Evolutionary conservation across 2,113 vertebrate species (phyloP).

Genomic region (Glaucomys volans): DNA sequence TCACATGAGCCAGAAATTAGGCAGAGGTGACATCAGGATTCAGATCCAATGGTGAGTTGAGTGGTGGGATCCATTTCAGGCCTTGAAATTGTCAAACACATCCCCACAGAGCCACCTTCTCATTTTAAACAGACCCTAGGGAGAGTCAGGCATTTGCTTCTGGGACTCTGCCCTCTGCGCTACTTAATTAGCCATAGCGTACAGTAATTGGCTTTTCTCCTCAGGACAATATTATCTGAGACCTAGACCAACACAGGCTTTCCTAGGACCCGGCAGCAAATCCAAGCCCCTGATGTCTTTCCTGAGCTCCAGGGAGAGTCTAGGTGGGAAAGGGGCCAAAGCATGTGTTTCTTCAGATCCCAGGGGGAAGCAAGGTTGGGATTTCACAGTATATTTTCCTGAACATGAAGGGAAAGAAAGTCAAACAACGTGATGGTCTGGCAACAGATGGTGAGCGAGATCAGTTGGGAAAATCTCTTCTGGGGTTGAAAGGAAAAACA

Average conservation of each 20-base stretch:
- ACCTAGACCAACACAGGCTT: neutral
- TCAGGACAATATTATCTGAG: neutral
- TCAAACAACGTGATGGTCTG: conserved; percentile 14
- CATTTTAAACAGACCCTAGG: neutral
- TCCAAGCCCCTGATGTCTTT: neutral
- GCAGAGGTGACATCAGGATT: neutral
- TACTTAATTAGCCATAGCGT: conserved; percentile 60
- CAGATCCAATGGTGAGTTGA: neutral
- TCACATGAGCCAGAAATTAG: neutral
- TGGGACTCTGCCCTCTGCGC: conserved; percentile 12
- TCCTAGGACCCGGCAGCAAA: neutral
- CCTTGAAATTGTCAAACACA: neutral
- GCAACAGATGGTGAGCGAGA: conserved; percentile 59
- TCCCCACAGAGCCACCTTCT: neutral
- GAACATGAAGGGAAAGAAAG: conserved; percentile 39
- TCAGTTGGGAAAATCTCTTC: conserved; percentile 48
- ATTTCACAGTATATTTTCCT: conserved; percentile 39
- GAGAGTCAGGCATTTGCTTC: conserved; percentile 43
- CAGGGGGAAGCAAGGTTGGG: neutral
- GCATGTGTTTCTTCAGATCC: neutral
- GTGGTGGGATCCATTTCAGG: neutral
- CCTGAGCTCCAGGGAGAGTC: neutral
- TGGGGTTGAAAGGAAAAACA: conserved; percentile 2
- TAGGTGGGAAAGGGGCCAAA: neutral
- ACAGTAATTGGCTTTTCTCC: conserved; percentile 41